Conservation (phyloP, 2,888 invertebrate genomes). For the Diadegma fenestrale region DNA sequence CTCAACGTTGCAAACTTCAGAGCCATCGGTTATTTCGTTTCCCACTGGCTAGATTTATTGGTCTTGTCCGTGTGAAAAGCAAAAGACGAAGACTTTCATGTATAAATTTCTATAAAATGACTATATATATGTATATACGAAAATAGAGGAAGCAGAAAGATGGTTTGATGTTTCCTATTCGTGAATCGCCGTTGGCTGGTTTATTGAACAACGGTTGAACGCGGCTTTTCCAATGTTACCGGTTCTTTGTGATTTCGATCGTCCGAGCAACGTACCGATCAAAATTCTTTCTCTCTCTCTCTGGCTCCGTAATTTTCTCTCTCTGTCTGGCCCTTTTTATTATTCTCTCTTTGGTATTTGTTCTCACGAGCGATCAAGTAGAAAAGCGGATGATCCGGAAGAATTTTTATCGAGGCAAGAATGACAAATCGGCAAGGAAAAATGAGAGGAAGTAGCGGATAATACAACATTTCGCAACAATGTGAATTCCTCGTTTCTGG, state of each 20-base stretch:
- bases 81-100: background rate
- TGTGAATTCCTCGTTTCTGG: conserved; percentile 5
- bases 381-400: background rate
- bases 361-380: background rate
- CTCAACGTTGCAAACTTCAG: too few species aligned
- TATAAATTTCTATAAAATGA: background rate
- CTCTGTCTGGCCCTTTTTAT: background rate
- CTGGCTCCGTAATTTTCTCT: background rate
- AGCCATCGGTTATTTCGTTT: background rate
- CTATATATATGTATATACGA: background rate
- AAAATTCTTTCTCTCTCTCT: background rate
- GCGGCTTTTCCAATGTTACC: conserved; percentile 11
- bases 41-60: background rate
- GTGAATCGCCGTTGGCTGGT: conserved; percentile 16
- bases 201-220: conserved; percentile 26
- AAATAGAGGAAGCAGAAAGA: background rate
- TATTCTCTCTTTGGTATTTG: conserved; percentile 1
- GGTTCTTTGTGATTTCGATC: conserved; percentile 38
- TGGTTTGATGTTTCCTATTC: background rate
- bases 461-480: background rate
- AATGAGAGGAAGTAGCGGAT: background rate
- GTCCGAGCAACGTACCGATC: conserved; percentile 33
- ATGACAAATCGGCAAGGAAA: background rate
- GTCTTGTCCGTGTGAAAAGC: background rate
- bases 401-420: background rate